Percentiles rank a stretch among this genome's conserved stretches.
phyloP scores from a whole-genome alignment of 2,113 vertebrate genomes.

The Istiophorus platypterus region DNA sequence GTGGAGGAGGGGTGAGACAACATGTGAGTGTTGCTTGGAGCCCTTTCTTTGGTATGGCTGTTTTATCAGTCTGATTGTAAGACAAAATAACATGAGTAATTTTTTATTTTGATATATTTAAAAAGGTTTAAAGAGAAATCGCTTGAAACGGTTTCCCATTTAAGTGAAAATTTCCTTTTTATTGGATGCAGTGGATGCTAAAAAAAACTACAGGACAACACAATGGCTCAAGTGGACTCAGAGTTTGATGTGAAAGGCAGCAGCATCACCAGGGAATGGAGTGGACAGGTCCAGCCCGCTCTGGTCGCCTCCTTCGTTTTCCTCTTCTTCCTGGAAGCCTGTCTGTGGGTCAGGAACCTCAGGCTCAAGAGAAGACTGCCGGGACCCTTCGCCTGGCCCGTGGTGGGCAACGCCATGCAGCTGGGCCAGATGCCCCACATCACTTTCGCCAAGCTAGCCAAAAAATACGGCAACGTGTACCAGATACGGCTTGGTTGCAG shows the following conservation, averaged over 20 bases:
- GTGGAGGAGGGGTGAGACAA: conserved; percentile 30
- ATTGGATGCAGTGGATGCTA: neutral
- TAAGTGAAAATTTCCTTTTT: neutral
- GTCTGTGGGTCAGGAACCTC: conserved; percentile 79
- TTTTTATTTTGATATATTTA: conserved; percentile 14
- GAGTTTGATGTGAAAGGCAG: conserved; percentile 81
- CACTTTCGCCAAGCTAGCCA: conserved; percentile 81
- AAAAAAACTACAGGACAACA: conserved; percentile 3
- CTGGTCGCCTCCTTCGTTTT: conserved; percentile 79
- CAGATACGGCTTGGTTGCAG: conserved; percentile 85
- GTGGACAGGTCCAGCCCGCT: conserved; percentile 79
- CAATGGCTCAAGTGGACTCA: conserved; percentile 74
- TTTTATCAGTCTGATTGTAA: conserved; percentile 2
- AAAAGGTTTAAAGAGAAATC: neutral
- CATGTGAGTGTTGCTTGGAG: conserved; percentile 17
- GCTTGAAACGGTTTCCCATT: neutral
- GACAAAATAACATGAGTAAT: neutral
- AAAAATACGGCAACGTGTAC: conserved; percentile 87
- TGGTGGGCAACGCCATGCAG: conserved; percentile 89
- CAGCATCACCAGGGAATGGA: conserved; percentile 84
- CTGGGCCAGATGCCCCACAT: conserved; percentile 88
- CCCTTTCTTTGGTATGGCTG: neutral
- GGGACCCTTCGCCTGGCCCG: conserved; percentile 86
- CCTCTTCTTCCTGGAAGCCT: conserved; percentile 83
- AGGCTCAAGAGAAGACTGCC: conserved; percentile 80